These are phyloP conservation scores for Amphibalanus amphitrite DNA, from an alignment of 1,140 invertebrate species.

Conservation along the genomic window DNA sequence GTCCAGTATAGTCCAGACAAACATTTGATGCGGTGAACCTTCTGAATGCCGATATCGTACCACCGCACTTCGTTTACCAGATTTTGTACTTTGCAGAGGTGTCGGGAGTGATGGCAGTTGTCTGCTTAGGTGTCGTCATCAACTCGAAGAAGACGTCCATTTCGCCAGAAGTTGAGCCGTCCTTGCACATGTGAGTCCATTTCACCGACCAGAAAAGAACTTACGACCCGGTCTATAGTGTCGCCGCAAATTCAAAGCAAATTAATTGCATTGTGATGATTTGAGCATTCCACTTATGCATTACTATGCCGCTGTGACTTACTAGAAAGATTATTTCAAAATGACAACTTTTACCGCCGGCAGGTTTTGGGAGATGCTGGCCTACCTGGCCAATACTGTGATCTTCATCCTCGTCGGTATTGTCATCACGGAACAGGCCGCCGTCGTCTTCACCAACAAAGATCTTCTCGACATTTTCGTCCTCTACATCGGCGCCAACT, in stretches of 20 bases:
- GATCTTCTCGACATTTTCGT: slow-evolving; percentile 26
- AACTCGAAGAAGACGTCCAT: slow-evolving; percentile 28
- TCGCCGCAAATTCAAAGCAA: too few species aligned
- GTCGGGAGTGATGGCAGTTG: slow-evolving; percentile 32
- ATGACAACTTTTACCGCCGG: too few species aligned
- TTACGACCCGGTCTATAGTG: too few species aligned
- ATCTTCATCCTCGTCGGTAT: slow-evolving; percentile 33
- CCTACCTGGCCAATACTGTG: slow-evolving; percentile 31
- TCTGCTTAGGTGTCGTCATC: slow-evolving; percentile 28
- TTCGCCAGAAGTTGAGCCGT: slow-evolving; percentile 29
- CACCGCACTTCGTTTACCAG: too few species aligned
- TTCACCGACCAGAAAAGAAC: too few species aligned
- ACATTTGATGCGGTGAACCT: too few species aligned
- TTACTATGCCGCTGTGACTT: too few species aligned
- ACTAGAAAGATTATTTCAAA: too few species aligned
- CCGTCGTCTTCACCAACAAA: slow-evolving; percentile 17
- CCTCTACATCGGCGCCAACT: slow-evolving; percentile 24
- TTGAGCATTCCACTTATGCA: too few species aligned
- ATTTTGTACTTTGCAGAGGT: slow-evolving; percentile 17
- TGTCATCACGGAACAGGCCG: slow-evolving; percentile 26
- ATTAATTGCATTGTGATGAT: too few species aligned
- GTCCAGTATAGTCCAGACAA: too few species aligned
- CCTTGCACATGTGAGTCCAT: not conserved
- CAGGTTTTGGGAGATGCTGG: slow-evolving; percentile 31
- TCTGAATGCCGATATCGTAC: too few species aligned